These are phyloP conservation scores for Stenotaenia linearis DNA, from an alignment of 2,888 invertebrate genomes.

Conservation along the genomic window DNA sequence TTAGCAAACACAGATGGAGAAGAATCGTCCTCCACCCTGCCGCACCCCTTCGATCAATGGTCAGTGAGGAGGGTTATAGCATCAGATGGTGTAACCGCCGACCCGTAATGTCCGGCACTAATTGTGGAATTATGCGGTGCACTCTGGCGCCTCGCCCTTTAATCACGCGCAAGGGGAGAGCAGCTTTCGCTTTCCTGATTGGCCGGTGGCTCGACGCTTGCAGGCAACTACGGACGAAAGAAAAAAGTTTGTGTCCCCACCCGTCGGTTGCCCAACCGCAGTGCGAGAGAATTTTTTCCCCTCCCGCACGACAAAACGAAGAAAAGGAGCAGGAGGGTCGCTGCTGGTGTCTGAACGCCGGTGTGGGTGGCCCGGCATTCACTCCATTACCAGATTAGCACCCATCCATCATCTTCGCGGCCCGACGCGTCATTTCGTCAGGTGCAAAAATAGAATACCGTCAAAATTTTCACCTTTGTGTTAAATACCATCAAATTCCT, in stretches of 20 bases:
- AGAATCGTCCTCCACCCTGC: neutral
- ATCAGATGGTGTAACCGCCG: constrained; percentile 19
- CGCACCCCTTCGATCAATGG: constrained; percentile 26
- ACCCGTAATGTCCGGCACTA: constrained; percentile 30
- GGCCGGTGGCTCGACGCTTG: constrained; percentile 21
- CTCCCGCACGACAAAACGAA: constrained; percentile 1
- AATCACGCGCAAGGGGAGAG: constrained; percentile 28
- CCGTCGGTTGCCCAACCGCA: constrained; percentile 26
- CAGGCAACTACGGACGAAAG: constrained; percentile 26
- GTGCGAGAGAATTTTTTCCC: constrained; percentile 1
- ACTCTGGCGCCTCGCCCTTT: constrained; percentile 28
- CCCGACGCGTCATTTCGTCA: constrained; percentile 24
- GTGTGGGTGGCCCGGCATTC: constrained; percentile 17
- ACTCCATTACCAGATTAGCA: constrained; percentile 26
- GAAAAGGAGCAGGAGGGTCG: constrained; percentile 13
- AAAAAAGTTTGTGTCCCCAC: constrained; percentile 26
- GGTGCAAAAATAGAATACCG: constrained; percentile 18
- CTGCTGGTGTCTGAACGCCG: constrained; percentile 10
- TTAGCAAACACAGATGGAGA: constrained; percentile 1
- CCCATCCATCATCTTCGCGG: constrained; percentile 18
- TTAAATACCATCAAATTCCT: neutral
- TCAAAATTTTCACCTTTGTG: neutral
- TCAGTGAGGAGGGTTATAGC: constrained; percentile 26
- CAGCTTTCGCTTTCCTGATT: constrained; percentile 27
- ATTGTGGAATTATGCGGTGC: constrained; percentile 33